Conservation (phyloP, 2,888 invertebrate species). For the Nephrotoma flavescens region DNA sequence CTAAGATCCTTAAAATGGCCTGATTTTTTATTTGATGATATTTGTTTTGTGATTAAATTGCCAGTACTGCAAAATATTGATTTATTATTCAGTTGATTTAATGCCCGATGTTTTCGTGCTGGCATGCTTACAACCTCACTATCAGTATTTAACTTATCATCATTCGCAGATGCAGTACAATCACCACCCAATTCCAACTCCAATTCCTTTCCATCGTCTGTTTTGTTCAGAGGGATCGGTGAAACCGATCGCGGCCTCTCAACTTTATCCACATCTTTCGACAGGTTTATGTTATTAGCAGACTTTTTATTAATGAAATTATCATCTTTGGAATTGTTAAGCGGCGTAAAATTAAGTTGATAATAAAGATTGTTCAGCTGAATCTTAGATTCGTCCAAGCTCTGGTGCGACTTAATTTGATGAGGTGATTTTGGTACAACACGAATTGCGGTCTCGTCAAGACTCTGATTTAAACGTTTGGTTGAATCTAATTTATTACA, state of each 20-base stretch:
- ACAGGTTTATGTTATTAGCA: neutral
- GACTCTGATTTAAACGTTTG: constrained; percentile 56
- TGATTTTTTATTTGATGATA: constrained; percentile 23
- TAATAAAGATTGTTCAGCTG: constrained; percentile 11
- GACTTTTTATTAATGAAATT: neutral
- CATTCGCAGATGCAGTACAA: neutral
- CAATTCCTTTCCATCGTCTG: neutral
- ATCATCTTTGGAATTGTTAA: neutral
- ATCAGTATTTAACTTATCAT: neutral
- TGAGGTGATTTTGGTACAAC: constrained; percentile 28
- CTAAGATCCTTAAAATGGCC: constrained; percentile 41
- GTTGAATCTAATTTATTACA: constrained; percentile 34
- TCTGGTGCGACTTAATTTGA: constrained; percentile 48
- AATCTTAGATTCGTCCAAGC: constrained; percentile 47
- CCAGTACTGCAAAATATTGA: constrained; percentile 18
- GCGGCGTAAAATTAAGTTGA: neutral
- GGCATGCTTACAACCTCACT: neutral
- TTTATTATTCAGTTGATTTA: constrained; percentile 12
- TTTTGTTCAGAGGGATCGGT: neutral
- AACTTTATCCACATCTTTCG: neutral
- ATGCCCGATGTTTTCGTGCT: neutral
- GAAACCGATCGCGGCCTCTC: neutral
- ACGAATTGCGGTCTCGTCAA: constrained; percentile 48
- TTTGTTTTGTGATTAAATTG: constrained; percentile 22
- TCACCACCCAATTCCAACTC: neutral